A percentile compares a stretch with the other conserved stretches of the same genome.
phyloP scores from a whole-genome alignment of 2,113 vertebrate genomes.

The Aptenodytes patagonicus region DNA sequence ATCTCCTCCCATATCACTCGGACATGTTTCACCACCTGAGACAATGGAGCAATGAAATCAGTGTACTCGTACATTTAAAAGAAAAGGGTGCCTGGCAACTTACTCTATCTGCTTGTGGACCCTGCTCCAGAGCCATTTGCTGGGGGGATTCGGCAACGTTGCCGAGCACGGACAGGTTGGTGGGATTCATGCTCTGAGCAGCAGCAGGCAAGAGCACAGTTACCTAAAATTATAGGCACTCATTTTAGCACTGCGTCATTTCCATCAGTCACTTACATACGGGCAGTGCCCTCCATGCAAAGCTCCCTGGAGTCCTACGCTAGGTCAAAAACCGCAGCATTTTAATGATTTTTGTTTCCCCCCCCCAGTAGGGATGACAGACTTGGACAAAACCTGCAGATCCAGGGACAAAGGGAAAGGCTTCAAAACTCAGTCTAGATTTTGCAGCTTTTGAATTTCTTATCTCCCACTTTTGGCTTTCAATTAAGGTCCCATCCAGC shows the following conservation, averaged over 20 bases:
- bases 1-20: neutral
- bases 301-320: neutral
- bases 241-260: slow-evolving; percentile 43
- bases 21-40: neutral
- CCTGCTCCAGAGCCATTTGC: slow-evolving; percentile 80
- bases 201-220: slow-evolving; percentile 84
- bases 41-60: neutral
- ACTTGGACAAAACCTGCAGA: neutral
- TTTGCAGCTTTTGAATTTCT: neutral
- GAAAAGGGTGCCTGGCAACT: slow-evolving; percentile 49
- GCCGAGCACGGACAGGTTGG: slow-evolving; percentile 85
- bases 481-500: neutral
- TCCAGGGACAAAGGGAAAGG: neutral
- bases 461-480: neutral
- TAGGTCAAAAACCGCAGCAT: neutral
- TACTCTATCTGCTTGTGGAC: slow-evolving; percentile 78
- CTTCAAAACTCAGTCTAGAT: neutral
- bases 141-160: slow-evolving; percentile 83
- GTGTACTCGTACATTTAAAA: neutral
- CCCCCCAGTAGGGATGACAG: neutral
- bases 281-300: neutral
- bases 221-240: slow-evolving; percentile 72
- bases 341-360: neutral
- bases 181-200: slow-evolving; percentile 82
- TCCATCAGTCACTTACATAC: neutral